These are phyloP conservation scores for Decapterus maruadsi DNA, from an alignment of 2,797 vertebrate species.

Conservation along the genomic window DNA sequence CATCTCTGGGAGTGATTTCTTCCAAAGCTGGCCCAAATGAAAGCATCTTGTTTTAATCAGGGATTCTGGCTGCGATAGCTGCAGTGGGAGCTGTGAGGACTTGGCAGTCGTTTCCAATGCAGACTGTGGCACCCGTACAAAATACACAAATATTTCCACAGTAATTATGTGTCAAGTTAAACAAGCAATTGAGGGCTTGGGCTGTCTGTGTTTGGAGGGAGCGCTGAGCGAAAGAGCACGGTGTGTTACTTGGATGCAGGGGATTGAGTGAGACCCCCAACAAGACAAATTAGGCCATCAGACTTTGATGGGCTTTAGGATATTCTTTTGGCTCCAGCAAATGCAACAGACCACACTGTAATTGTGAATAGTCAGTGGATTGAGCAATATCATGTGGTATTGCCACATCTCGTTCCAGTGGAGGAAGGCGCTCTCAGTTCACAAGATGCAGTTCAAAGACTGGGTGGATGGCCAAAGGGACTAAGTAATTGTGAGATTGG, in stretches of 20 bases:
- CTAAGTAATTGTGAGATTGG: slow-evolving; percentile 84
- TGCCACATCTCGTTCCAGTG: slow-evolving; percentile 81
- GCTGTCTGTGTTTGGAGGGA: slow-evolving; percentile 80
- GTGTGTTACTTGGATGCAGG: slow-evolving; percentile 74
- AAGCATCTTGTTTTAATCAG: slow-evolving; percentile 91
- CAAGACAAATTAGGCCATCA: slow-evolving; percentile 85
- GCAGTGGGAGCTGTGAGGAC: slow-evolving; percentile 85
- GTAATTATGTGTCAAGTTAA: slow-evolving; percentile 92
- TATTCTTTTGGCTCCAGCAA: slow-evolving; percentile 68
- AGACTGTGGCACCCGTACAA: slow-evolving; percentile 88
- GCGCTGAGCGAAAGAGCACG: slow-evolving; percentile 67
- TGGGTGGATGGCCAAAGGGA: slow-evolving; percentile 79
- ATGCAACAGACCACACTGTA: slow-evolving; percentile 77
- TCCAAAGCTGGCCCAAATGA: slow-evolving; percentile 87
- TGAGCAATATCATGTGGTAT: slow-evolving; percentile 80
- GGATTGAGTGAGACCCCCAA: slow-evolving; percentile 80
- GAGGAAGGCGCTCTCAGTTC: slow-evolving; percentile 76
- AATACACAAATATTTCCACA: slow-evolving; percentile 91
- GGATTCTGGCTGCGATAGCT: slow-evolving; percentile 86
- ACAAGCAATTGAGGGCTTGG: slow-evolving; percentile 87
- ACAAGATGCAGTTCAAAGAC: slow-evolving; percentile 83
- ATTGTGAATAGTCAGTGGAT: slow-evolving; percentile 77
- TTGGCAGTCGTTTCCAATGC: slow-evolving; percentile 84
- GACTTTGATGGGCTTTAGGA: slow-evolving; percentile 77
- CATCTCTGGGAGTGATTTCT: slow-evolving; percentile 88